Conservation (phyloP, 1,140 invertebrate genomes). For the Drosophila saltans region DNA sequence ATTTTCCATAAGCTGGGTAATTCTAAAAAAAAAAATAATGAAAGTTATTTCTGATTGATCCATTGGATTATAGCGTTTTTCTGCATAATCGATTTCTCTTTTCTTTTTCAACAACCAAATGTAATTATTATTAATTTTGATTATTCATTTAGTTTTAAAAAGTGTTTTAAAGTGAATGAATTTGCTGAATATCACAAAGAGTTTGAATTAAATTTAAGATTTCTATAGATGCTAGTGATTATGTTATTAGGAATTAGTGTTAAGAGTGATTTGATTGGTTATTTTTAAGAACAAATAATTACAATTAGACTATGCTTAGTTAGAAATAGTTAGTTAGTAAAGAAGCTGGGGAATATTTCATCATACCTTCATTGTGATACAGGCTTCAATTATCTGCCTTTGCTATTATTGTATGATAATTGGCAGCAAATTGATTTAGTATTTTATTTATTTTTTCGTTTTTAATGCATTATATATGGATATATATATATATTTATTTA, state of each 20-base stretch:
- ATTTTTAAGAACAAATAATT: slow-evolving; percentile 39
- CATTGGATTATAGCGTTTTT: too few relatives aligned
- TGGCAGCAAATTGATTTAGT: slow-evolving; percentile 75
- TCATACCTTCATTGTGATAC: slow-evolving; percentile 95
- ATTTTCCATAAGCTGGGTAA: too few relatives aligned
- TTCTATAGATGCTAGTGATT: neutral
- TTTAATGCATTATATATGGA: slow-evolving; percentile 7
- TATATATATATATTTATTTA: slow-evolving; percentile 8
- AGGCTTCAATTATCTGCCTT: slow-evolving; percentile 95
- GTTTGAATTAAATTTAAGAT: neutral
- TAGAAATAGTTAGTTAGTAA: slow-evolving; percentile 55
- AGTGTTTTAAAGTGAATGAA: neutral
- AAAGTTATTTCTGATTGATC: too few relatives aligned
- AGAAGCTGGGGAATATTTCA: slow-evolving; percentile 62
- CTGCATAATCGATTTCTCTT: too few relatives aligned
- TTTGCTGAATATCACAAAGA: neutral
- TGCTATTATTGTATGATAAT: slow-evolving; percentile 66
- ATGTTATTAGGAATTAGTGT: slow-evolving; percentile 25
- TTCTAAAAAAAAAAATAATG: too few relatives aligned
- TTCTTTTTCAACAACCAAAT: neutral
- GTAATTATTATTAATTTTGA: neutral
- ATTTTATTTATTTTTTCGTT: slow-evolving; percentile 50
- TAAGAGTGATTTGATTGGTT: slow-evolving; percentile 11
- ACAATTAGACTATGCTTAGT: slow-evolving; percentile 45
- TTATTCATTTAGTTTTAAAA: neutral